Evolutionary conservation across 2,888 invertebrate species (phyloP).

Genomic region (Hemithea aestivaria): DNA sequence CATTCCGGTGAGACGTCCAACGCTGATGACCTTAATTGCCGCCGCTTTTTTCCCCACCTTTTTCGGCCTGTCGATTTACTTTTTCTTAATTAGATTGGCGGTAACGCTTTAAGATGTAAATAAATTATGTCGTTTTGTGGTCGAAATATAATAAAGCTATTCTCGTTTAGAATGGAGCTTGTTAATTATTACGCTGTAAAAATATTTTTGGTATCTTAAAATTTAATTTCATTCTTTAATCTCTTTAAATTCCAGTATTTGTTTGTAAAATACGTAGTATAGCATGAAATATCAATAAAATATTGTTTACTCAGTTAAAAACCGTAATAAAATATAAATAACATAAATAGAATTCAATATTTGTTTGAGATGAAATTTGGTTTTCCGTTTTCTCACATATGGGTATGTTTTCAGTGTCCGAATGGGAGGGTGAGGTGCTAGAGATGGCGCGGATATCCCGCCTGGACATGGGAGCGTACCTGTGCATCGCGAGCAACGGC

Average conservation of each 20-base stretch:
- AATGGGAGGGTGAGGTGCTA: slow-evolving; percentile 91
- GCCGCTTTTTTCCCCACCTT: slow-evolving; percentile 16
- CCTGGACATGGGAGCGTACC: slow-evolving; percentile 93
- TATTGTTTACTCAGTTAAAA: too few species aligned
- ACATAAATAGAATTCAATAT: too few species aligned
- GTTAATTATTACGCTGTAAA: too few species aligned
- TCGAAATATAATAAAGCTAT: too few species aligned
- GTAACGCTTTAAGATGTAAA: neutral
- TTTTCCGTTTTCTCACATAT: neutral
- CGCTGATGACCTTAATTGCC: slow-evolving; percentile 29
- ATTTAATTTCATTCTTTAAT: too few species aligned
- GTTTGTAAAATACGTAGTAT: too few species aligned
- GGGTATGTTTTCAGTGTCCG: slow-evolving; percentile 80
- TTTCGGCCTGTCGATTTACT: slow-evolving; percentile 12
- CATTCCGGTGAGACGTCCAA: slow-evolving; percentile 80
- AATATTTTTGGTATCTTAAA: too few species aligned
- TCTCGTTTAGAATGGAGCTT: too few species aligned
- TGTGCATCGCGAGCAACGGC: slow-evolving; percentile 94
- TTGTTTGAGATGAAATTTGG: too few species aligned
- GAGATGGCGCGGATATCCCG: slow-evolving; percentile 91
- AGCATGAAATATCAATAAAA: too few species aligned
- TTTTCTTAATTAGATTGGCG: slow-evolving; percentile 21
- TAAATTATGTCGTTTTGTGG: neutral
- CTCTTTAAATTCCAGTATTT: too few species aligned
- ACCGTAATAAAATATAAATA: too few species aligned